phyloP scores from a whole-genome alignment of 2,797 vertebrate species.

The Micrastur ruficollis region DNA sequence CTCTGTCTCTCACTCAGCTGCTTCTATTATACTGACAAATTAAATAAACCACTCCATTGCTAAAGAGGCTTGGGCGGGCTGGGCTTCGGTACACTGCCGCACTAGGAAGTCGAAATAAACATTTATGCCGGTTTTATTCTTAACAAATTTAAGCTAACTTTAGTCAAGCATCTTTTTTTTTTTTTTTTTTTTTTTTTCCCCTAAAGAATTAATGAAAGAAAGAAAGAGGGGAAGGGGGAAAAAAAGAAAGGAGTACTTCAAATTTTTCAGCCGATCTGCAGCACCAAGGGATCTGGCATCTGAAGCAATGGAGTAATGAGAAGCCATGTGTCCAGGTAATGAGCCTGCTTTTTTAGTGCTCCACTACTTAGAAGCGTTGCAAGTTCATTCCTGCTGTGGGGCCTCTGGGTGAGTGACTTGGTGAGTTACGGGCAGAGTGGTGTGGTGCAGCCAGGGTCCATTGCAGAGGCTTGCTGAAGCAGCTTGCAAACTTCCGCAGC shows the following conservation, averaged over 20 bases:
- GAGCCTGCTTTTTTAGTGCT: conserved; percentile 44
- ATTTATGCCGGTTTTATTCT: conserved; percentile 63
- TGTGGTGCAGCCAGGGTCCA: neutral
- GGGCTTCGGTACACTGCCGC: conserved; percentile 73
- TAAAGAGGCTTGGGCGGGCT: conserved; percentile 82
- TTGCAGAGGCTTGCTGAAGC: neutral
- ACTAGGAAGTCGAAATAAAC: conserved; percentile 77
- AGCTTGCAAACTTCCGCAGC: neutral
- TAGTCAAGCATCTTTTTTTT: conserved; percentile 1
- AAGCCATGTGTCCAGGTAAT: conserved; percentile 62
- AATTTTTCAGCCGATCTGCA: conserved; percentile 56
- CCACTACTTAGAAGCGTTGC: neutral
- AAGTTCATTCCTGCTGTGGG: conserved; percentile 28
- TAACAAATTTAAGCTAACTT: conserved; percentile 65
- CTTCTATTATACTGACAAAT: conserved; percentile 96
- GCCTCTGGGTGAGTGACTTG: conserved; percentile 42
- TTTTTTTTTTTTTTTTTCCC: neutral
- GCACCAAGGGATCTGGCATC: conserved; percentile 45
- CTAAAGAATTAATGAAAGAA: neutral
- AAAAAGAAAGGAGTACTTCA: conserved; percentile 41
- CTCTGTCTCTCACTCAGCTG: conserved; percentile 91
- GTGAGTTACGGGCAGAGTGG: conserved; percentile 62
- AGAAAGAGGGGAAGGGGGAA: neutral
- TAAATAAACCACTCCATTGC: conserved; percentile 95
- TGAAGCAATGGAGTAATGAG: conserved; percentile 54